A percentile compares a stretch with the other conserved stretches of the same genome.
These are phyloP conservation scores for Phylloscopus trochiloides DNA, from an alignment of 2,113 vertebrate species.

Conservation along the genomic window DNA sequence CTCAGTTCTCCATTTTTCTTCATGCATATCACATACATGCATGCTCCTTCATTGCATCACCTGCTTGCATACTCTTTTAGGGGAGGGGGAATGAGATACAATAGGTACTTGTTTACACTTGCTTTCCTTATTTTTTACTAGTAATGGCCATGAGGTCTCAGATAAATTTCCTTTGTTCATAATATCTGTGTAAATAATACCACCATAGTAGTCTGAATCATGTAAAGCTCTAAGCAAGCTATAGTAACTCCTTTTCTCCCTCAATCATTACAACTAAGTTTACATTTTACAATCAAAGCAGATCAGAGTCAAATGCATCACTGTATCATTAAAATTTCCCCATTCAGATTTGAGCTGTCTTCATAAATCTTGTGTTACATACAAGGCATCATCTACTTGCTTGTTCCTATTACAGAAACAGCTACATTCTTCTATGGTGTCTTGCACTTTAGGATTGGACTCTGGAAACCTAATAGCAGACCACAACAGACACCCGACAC, in stretches of 20 bases:
- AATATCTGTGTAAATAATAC: not conserved
- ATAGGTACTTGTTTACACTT: not conserved
- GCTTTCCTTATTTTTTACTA: not conserved
- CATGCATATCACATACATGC: accelerated
- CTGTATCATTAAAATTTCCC: not conserved
- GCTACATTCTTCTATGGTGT: not conserved
- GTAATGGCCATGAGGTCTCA: not conserved
- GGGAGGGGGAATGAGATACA: not conserved
- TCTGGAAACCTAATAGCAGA: not conserved
- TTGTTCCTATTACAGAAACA: not conserved
- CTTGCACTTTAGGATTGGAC: not conserved
- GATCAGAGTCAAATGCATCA: not conserved
- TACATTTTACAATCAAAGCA: not conserved
- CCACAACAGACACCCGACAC: not conserved
- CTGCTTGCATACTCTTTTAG: not conserved
- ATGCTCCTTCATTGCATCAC: not conserved
- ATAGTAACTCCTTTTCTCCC: not conserved
- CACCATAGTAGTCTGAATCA: not conserved
- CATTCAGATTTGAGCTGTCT: not conserved
- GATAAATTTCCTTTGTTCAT: not conserved
- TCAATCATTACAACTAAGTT: not conserved
- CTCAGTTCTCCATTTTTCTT: not conserved
- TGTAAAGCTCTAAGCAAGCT: not conserved
- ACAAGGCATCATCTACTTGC: not conserved
- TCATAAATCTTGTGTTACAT: not conserved